A percentile compares a stretch with the other conserved stretches of the same genome.
Conservation (phyloP, 2,113 vertebrate genomes). For the Thomomys bottae region DNA sequence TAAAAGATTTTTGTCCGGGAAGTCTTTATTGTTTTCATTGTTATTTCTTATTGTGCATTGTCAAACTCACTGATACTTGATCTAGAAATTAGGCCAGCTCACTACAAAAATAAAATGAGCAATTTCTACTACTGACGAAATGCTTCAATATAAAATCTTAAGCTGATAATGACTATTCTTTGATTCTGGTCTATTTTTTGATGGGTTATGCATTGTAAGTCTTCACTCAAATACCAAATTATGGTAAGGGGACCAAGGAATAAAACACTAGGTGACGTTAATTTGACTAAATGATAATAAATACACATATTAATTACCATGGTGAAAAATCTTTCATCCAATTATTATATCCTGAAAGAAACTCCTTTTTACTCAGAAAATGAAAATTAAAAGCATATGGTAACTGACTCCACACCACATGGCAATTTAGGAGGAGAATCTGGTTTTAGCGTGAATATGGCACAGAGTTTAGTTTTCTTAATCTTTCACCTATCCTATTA, state of each 20-base stretch:
- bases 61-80: too few relatives aligned
- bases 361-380: neutral
- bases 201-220: neutral
- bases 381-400: neutral
- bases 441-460: neutral
- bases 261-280: too few relatives aligned
- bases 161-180: neutral
- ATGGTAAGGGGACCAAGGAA: too few relatives aligned
- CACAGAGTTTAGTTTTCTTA: neutral
- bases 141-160: neutral
- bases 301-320: too few relatives aligned
- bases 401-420: neutral
- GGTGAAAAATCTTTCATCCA: neutral
- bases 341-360: neutral
- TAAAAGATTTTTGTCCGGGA: too few relatives aligned
- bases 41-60: too few relatives aligned
- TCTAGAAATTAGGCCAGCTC: too few relatives aligned
- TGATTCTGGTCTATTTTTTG: neutral
- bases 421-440: neutral
- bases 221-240: neutral
- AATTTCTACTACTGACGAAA: neutral
- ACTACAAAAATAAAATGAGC: neutral
- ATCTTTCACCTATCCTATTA: neutral
- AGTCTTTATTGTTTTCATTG: too few relatives aligned
- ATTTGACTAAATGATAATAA: too few relatives aligned